Conservation (phyloP, 2,113 vertebrate species). For the Psittacula cyanocephala region DNA sequence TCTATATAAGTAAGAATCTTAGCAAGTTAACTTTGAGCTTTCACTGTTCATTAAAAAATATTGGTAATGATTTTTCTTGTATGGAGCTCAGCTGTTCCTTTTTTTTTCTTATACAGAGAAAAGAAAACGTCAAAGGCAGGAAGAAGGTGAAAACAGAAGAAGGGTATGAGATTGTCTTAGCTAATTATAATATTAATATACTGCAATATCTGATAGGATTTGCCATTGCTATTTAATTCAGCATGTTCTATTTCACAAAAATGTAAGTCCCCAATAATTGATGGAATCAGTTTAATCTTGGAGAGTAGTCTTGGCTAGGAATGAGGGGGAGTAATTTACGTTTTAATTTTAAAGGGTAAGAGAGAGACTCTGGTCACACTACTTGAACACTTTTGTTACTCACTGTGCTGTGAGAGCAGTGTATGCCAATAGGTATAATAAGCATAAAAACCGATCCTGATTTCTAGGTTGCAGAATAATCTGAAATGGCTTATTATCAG, state of each 20-base stretch:
- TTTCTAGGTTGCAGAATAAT: not conserved
- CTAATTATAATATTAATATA: not conserved
- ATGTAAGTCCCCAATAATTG: not conserved
- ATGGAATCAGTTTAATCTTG: not conserved
- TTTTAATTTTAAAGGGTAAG: not conserved
- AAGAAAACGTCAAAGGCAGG: constrained; percentile 86
- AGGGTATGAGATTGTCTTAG: constrained; percentile 73
- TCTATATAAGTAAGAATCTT: not conserved
- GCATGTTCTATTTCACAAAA: not conserved
- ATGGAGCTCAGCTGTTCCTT: not conserved
- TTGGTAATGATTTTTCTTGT: not conserved
- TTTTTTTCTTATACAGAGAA: constrained; percentile 78
- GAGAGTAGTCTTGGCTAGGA: not conserved
- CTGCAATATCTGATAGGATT: not conserved
- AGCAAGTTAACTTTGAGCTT: not conserved
- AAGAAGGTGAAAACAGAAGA: constrained; percentile 84
- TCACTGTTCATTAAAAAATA: not conserved
- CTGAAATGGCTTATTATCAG: not conserved
- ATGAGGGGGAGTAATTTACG: not conserved
- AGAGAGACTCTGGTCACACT: not conserved
- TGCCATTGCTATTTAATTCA: not conserved
- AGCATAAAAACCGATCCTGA: not conserved
- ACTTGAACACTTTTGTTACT: not conserved
- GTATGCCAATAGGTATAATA: not conserved
- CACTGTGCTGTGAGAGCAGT: not conserved